Conservation (phyloP, 1,140 invertebrate genomes). For the Epicauta chinensis region DNA sequence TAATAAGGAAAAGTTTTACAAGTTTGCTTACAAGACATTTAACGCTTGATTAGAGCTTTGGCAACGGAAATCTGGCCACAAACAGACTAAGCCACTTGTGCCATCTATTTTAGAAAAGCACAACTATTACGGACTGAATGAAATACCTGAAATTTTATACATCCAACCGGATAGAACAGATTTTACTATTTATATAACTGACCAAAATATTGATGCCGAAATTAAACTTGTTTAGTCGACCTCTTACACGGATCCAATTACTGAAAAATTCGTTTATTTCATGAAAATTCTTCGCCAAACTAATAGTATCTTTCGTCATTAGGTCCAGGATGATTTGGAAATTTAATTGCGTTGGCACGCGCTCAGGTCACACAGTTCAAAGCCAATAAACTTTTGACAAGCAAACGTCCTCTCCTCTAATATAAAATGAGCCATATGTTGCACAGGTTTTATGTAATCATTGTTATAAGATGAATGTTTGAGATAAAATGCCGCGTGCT, state of each 20-base stretch:
- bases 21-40: too few relatives aligned
- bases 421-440: constrained; percentile 24
- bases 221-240: too few relatives aligned
- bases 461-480: constrained; percentile 25
- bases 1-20: too few relatives aligned
- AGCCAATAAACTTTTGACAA: constrained; percentile 21
- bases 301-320: too few relatives aligned
- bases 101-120: constrained; percentile 20
- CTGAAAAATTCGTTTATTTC: too few relatives aligned
- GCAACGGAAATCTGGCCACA: too few relatives aligned
- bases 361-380: constrained; percentile 16
- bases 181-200: too few relatives aligned
- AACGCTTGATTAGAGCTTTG: too few relatives aligned
- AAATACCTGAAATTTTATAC: constrained; percentile 16
- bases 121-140: constrained; percentile 7
- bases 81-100: background rate
- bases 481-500: constrained; percentile 23
- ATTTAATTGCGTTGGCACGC: constrained; percentile 28
- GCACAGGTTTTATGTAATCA: constrained; percentile 25
- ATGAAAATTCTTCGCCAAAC: too few relatives aligned
- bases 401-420: background rate
- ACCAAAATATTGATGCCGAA: too few relatives aligned
- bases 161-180: constrained; percentile 5
- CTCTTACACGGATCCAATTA: too few relatives aligned
- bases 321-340: constrained; percentile 17